A percentile compares a stretch with the other conserved stretches of the same genome.
Evolutionary conservation across 1,140 invertebrate genomes (phyloP).

Genomic region (Lasaia peninsularis): DNA sequence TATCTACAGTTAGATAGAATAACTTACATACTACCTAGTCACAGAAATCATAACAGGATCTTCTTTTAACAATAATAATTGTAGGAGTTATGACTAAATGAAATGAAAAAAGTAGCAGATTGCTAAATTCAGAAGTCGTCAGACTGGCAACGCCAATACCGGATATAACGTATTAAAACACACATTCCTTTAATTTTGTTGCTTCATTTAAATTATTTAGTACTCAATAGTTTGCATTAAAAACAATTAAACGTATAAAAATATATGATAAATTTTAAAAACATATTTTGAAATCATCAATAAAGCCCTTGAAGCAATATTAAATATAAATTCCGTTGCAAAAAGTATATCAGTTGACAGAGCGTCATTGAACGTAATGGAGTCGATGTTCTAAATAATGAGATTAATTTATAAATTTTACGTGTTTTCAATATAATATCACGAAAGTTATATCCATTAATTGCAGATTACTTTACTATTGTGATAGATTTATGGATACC

Average conservation of each 20-base stretch:
- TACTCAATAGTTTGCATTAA: not conserved
- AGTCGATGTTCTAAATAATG: conserved; percentile 64
- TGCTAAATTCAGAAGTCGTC: conserved; percentile 72
- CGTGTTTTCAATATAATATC: conserved; percentile 45
- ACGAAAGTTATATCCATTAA: conserved; percentile 48
- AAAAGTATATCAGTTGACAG: conserved; percentile 58
- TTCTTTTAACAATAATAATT: too few relatives aligned
- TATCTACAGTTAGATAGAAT: too few relatives aligned
- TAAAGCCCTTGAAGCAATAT: not conserved
- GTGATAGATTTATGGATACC: conserved; percentile 54
- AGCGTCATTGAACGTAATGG: conserved; percentile 77
- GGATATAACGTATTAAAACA: conserved; percentile 34
- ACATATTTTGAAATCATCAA: not conserved
- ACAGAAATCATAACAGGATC: too few relatives aligned
- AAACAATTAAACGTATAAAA: not conserved
- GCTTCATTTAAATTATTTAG: conserved; percentile 6
- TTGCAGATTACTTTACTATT: conserved; percentile 42
- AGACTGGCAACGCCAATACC: conserved; percentile 65
- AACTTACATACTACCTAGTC: too few relatives aligned
- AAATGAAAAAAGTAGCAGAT: conserved; percentile 2
- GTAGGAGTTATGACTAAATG: too few relatives aligned
- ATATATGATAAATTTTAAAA: not conserved
- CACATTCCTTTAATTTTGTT: conserved; percentile 29
- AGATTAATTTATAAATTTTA: conserved; percentile 48
- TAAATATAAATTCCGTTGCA: conserved; percentile 45